A percentile compares a stretch with the other conserved stretches of the same genome.
Conservation (phyloP, 2,888 invertebrate genomes). For the Crioceris asparagi region DNA sequence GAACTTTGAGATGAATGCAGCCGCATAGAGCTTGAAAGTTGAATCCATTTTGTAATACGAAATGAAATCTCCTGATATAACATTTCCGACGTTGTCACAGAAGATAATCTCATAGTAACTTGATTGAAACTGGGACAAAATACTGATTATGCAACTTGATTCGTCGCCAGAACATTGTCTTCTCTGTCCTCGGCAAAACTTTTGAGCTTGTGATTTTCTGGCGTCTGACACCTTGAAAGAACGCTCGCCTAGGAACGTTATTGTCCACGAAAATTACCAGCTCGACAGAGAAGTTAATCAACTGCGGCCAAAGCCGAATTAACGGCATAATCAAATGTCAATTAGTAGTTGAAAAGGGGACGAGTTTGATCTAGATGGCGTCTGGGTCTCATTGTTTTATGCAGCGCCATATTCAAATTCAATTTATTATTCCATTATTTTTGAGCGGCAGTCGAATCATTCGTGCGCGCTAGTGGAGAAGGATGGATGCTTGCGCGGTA, state of each 20-base stretch:
- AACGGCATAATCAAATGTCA: conserved; percentile 37
- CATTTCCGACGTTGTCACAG: no score
- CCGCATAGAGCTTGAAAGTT: no score
- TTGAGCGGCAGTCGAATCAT: conserved; percentile 19
- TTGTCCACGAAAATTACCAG: conserved; percentile 31
- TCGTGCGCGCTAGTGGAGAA: conserved; percentile 1
- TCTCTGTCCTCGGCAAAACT: no score
- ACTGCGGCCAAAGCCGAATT: conserved; percentile 34
- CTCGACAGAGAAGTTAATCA: conserved; percentile 35
- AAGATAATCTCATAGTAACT: no score
- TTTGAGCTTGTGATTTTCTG: no score
- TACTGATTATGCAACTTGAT: no score
- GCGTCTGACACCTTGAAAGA: conserved; percentile 16
- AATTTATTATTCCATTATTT: conserved; percentile 35
- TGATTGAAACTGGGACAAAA: no score
- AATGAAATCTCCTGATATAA: no score
- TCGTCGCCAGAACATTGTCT: no score
- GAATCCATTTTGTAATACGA: no score
- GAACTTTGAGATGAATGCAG: no score
- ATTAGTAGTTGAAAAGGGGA: conserved; percentile 25
- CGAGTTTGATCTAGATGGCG: conserved; percentile 10
- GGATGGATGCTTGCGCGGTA: not conserved
- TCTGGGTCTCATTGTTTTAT: conserved; percentile 12
- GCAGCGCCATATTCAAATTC: conserved; percentile 22
- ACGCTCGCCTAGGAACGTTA: conserved; percentile 25